Evolutionary conservation across 2,797 vertebrate genomes (phyloP).

Genomic region (Sebastes oblongus): DNA sequence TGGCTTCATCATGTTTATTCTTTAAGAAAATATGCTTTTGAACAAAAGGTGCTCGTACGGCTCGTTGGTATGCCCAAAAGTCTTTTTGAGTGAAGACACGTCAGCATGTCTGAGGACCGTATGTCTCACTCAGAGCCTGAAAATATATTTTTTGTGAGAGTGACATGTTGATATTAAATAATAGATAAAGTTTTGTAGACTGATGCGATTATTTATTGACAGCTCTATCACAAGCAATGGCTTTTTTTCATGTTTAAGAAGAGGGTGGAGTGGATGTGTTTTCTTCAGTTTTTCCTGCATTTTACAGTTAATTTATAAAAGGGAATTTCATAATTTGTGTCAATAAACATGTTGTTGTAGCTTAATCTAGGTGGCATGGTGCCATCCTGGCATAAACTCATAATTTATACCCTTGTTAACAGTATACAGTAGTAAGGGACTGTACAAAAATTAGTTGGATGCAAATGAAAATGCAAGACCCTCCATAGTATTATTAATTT

Average conservation of each 20-base stretch:
- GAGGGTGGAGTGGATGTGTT: not conserved
- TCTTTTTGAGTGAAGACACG: not conserved
- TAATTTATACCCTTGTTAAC: not conserved
- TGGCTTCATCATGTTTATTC: slow-evolving; percentile 44
- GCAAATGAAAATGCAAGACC: not conserved
- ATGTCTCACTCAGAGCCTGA: slow-evolving; percentile 1
- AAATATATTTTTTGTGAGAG: slow-evolving; percentile 1
- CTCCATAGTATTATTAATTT: not conserved
- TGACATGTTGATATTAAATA: slow-evolving; percentile 7
- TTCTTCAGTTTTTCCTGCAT: not conserved
- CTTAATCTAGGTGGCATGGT: not conserved
- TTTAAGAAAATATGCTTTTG: slow-evolving; percentile 40
- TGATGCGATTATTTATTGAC: slow-evolving; percentile 24
- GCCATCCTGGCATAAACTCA: not conserved
- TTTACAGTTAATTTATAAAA: not conserved
- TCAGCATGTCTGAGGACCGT: slow-evolving; percentile 8
- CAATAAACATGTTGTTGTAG: not conserved
- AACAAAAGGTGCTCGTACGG: slow-evolving; percentile 16
- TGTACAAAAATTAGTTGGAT: not conserved
- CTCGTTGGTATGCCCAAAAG: slow-evolving; percentile 4
- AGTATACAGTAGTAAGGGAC: not conserved
- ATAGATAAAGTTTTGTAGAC: slow-evolving; percentile 1
- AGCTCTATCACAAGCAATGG: not conserved
- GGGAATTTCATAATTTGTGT: not conserved
- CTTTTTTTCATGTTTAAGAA: not conserved